Percentiles rank a stretch among this genome's conserved stretches.
Evolutionary conservation across 2,888 invertebrate genomes (phyloP).

Genomic region (Cantharis nigra): DNA sequence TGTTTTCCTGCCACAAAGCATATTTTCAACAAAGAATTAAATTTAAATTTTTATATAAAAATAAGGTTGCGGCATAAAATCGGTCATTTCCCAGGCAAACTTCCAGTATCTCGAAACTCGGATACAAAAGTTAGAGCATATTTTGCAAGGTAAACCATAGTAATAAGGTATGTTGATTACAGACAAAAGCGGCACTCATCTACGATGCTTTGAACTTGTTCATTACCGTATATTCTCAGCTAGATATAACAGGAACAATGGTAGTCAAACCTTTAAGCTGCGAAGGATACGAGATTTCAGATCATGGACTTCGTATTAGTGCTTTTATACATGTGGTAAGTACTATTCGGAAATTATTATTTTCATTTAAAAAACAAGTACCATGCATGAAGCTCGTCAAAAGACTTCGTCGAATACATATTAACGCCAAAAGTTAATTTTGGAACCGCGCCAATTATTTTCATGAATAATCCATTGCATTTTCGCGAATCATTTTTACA

Average conservation of each 20-base stretch:
- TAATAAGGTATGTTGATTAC: constrained; percentile 40
- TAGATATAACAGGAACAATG: constrained; percentile 42
- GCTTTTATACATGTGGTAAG: constrained; percentile 66
- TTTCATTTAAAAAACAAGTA: neutral
- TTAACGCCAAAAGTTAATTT: neutral
- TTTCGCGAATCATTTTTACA: neutral
- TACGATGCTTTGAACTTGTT: constrained; percentile 73
- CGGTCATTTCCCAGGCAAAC: neutral
- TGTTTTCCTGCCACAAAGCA: neutral
- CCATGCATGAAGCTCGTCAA: neutral
- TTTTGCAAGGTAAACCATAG: constrained; percentile 7
- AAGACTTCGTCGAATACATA: neutral
- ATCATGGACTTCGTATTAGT: constrained; percentile 62
- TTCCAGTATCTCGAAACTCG: neutral
- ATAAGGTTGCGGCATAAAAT: neutral
- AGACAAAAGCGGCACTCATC: constrained; percentile 70
- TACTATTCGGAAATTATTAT: neutral
- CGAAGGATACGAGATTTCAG: constrained; percentile 37
- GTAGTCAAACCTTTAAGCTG: constrained; percentile 42
- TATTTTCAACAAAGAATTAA: neutral
- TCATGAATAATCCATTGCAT: neutral
- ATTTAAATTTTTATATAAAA: neutral
- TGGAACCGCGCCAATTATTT: neutral
- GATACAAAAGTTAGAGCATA: neutral
- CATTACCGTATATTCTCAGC: constrained; percentile 58